These are phyloP conservation scores for Tetragonula clypearis DNA, from an alignment of 1,140 invertebrate species.

Conservation along the genomic window DNA sequence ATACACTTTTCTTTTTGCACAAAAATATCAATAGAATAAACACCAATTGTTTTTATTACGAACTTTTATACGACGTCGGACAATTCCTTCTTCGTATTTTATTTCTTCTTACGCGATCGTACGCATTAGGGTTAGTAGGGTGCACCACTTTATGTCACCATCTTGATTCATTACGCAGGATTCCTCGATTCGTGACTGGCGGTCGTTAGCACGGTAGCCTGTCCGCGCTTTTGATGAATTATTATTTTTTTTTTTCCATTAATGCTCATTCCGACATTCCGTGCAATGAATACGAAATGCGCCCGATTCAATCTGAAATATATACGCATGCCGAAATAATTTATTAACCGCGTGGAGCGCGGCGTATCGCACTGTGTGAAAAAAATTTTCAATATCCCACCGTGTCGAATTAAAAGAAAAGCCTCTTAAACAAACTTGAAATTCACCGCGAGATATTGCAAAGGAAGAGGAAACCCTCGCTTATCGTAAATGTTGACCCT, in stretches of 20 bases:
- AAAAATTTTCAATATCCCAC: not conserved
- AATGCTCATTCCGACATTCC: slow-evolving; percentile 10
- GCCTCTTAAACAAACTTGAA: no score
- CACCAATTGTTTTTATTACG: not conserved
- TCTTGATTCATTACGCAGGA: slow-evolving; percentile 52
- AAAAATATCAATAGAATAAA: not conserved
- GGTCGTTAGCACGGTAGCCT: slow-evolving; percentile 33
- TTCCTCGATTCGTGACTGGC: slow-evolving; percentile 42
- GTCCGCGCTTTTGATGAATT: slow-evolving; percentile 42
- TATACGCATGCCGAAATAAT: not conserved
- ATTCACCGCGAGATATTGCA: not conserved
- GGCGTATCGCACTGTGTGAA: not conserved
- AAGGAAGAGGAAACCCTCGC: no score
- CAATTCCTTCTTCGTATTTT: not conserved
- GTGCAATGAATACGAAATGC: slow-evolving; percentile 23
- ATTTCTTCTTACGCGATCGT: slow-evolving; percentile 15
- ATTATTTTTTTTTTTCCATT: slow-evolving; percentile 23
- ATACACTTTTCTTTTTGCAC: not conserved
- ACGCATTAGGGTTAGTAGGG: slow-evolving; percentile 52
- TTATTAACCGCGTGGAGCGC: not conserved
- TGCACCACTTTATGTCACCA: slow-evolving; percentile 40
- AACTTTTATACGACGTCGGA: no score
- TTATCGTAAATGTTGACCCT: not conserved
- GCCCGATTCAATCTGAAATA: not conserved
- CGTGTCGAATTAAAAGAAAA: not conserved